Evolutionary conservation across 2,113 vertebrate species (phyloP).

Genomic region (Microcebus griseorufus): DNA sequence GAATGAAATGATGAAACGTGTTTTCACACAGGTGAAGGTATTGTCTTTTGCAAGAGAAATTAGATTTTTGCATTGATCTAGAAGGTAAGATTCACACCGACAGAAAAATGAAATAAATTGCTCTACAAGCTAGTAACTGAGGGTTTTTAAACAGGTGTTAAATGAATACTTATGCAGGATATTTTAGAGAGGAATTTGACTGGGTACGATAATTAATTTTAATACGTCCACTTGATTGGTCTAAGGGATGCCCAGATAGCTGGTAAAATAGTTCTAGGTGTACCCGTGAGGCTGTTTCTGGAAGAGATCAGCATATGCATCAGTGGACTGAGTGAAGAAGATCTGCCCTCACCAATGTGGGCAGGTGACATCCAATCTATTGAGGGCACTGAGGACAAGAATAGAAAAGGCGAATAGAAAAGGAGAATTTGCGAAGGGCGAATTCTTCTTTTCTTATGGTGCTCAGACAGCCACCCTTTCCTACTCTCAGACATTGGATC

Average conservation of each 20-base stretch:
- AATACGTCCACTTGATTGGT: neutral
- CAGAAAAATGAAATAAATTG: neutral
- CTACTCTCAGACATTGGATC: neutral
- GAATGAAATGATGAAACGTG: neutral
- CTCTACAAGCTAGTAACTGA: neutral
- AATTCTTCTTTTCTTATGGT: neutral
- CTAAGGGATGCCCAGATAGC: neutral
- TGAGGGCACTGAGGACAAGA: no score
- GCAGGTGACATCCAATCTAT: neutral
- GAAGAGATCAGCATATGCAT: neutral
- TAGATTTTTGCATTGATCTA: neutral
- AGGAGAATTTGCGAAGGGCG: no score
- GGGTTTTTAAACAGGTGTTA: neutral
- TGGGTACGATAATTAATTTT: neutral
- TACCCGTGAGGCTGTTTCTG: neutral
- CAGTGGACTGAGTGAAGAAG: neutral
- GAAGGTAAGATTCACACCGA: neutral
- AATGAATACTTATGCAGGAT: neutral
- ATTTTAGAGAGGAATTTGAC: neutral
- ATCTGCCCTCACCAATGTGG: neutral
- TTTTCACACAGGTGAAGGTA: neutral
- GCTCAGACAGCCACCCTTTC: neutral
- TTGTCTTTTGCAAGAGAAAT: neutral
- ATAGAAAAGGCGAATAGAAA: no score
- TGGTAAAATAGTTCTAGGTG: neutral